These are phyloP conservation scores for Ceyx erithaca DNA, from an alignment of 2,797 vertebrate genomes.

Conservation along the genomic window DNA sequence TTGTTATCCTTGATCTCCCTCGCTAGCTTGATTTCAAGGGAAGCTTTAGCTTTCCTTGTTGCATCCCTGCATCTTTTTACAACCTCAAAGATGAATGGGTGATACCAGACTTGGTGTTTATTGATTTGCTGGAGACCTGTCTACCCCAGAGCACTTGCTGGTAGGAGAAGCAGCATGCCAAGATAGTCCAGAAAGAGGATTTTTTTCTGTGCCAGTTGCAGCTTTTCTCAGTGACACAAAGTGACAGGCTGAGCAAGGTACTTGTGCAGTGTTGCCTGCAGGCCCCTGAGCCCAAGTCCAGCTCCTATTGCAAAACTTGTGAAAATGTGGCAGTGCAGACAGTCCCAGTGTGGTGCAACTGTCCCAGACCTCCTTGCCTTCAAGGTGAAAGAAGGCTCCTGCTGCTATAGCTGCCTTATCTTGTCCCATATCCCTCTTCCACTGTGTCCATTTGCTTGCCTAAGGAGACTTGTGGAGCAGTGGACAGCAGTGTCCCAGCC, in stretches of 20 bases:
- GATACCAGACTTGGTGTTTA: not conserved
- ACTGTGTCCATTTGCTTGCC: rapidly evolving
- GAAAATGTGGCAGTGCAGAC: not conserved
- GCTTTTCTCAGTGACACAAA: not conserved
- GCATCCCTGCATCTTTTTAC: too few species aligned
- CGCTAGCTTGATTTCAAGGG: too few species aligned
- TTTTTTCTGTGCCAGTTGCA: not conserved
- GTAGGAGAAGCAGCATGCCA: not conserved
- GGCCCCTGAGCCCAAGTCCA: not conserved
- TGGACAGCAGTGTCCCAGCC: not conserved
- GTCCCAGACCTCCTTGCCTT: rapidly evolving
- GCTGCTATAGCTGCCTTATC: not conserved
- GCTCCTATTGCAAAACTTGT: rapidly evolving
- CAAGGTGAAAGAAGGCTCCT: not conserved
- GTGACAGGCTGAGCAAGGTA: not conserved
- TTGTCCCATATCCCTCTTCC: not conserved
- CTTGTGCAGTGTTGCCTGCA: not conserved
- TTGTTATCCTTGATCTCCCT: too few species aligned
- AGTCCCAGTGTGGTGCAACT: not conserved
- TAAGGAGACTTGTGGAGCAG: not conserved
- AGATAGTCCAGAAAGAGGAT: not conserved
- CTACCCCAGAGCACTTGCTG: not conserved
- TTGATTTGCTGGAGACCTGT: not conserved
- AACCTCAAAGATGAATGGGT: not conserved
- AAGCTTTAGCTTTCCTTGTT: too few species aligned